These are phyloP conservation scores for Amazona ochrocephala DNA, from an alignment of 2,797 vertebrate genomes.

Conservation along the genomic window DNA sequence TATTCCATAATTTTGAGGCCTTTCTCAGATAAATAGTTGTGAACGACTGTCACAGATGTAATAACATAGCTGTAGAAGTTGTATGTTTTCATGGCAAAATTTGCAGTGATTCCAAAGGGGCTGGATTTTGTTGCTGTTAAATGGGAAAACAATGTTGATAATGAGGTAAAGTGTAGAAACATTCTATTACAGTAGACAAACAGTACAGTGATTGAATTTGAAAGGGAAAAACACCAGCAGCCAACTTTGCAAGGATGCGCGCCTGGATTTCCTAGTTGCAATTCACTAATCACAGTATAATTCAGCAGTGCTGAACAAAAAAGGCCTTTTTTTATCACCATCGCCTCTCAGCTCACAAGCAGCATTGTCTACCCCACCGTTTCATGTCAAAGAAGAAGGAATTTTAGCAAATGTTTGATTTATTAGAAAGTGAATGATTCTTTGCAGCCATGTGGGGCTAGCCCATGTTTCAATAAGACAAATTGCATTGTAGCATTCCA, in stretches of 20 bases:
- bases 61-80: neutral
- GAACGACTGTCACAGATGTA: neutral
- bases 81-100: constrained; percentile 34
- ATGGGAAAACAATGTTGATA: constrained; percentile 50
- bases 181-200: constrained; percentile 61
- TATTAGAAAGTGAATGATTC: constrained; percentile 94
- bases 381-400: constrained; percentile 80
- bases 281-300: constrained; percentile 41
- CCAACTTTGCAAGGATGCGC: neutral
- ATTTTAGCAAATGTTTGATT: constrained; percentile 92
- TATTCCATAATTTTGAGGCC: neutral
- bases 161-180: constrained; percentile 50
- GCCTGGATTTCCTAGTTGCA: constrained; percentile 28
- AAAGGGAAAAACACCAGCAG: constrained; percentile 46
- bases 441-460: constrained; percentile 89
- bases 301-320: neutral
- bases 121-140: constrained; percentile 36
- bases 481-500: constrained; percentile 91
- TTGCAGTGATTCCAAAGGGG: constrained; percentile 9
- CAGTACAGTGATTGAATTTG: constrained; percentile 53
- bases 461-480: constrained; percentile 93
- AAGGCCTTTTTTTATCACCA: constrained; percentile 77
- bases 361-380: constrained; percentile 82
- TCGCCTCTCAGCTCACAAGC: constrained; percentile 81
- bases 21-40: neutral